A percentile compares a stretch with the other conserved stretches of the same genome.
Evolutionary conservation across 2,113 vertebrate genomes (phyloP).

Genomic region (Dissostichus mawsoni): DNA sequence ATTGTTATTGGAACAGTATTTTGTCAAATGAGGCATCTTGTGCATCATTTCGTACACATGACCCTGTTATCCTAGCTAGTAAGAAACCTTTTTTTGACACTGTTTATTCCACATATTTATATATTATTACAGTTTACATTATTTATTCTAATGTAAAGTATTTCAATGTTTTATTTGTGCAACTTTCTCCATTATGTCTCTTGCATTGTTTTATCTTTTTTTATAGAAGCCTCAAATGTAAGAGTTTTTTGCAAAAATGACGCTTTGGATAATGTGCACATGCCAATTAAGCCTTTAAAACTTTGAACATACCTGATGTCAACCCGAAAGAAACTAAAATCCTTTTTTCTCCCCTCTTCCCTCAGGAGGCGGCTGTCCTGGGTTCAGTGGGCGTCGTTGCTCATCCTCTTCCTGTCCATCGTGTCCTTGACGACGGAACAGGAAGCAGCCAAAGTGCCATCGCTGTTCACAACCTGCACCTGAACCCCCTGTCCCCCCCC

Average conservation of each 20-base stretch:
- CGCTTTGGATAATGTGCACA: too few relatives aligned
- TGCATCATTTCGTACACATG: background rate
- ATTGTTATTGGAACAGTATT: too few relatives aligned
- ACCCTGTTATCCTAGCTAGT: background rate
- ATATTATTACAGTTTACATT: too few relatives aligned
- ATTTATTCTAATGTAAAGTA: too few relatives aligned
- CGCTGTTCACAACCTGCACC: slow-evolving; percentile 85
- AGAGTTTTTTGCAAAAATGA: too few relatives aligned
- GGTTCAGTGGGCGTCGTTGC: slow-evolving; percentile 94
- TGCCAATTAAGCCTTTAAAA: too few relatives aligned
- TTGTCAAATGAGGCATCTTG: background rate
- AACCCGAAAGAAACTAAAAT: background rate
- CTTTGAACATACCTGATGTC: too few relatives aligned
- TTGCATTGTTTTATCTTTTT: too few relatives aligned
- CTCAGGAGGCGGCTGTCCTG: slow-evolving; percentile 90
- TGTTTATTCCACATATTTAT: too few relatives aligned
- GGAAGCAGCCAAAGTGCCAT: slow-evolving; percentile 83
- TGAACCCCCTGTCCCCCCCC: slow-evolving; percentile 83
- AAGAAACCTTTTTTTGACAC: background rate
- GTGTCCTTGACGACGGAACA: slow-evolving; percentile 89
- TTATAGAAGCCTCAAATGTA: too few relatives aligned
- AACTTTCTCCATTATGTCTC: too few relatives aligned
- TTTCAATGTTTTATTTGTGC: too few relatives aligned
- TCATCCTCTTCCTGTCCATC: slow-evolving; percentile 94
- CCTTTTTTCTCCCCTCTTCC: background rate